Conservation (phyloP, 2,113 vertebrate species). For the Laterallus jamaicensis region DNA sequence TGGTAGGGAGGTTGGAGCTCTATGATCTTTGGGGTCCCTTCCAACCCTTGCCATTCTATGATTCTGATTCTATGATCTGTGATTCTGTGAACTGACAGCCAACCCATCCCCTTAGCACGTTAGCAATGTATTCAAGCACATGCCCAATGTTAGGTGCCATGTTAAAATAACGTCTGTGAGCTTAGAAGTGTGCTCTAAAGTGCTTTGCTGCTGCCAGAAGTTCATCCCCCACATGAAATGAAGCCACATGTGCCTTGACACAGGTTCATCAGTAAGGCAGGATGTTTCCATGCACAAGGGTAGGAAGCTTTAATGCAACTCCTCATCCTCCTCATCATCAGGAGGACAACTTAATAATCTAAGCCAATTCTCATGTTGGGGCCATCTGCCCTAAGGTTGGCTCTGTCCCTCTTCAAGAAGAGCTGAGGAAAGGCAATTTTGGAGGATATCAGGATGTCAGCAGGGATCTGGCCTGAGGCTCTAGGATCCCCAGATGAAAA, state of each 20-base stretch:
- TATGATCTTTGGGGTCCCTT: no score
- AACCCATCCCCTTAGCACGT: background rate
- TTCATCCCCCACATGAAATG: background rate
- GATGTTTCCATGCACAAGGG: background rate
- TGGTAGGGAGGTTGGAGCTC: no score
- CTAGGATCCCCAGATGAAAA: background rate
- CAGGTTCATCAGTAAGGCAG: background rate
- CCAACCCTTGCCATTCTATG: no score
- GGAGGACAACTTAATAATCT: background rate
- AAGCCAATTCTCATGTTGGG: background rate
- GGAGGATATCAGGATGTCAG: background rate
- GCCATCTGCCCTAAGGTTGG: background rate
- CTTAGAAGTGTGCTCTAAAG: background rate
- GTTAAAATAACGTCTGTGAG: rapidly evolving
- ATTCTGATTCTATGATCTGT: no score
- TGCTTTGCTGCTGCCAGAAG: background rate
- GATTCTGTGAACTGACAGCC: background rate
- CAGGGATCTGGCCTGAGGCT: background rate
- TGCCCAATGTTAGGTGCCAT: background rate
- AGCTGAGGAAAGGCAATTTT: background rate
- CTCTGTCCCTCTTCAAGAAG: background rate
- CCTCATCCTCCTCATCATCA: background rate
- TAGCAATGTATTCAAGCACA: background rate
- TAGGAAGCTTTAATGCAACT: background rate
- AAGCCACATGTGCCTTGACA: background rate